Base-by-base conservation (phyloP, 2,797 vertebrate genomes). In the Cichlasoma orientale region DNA sequence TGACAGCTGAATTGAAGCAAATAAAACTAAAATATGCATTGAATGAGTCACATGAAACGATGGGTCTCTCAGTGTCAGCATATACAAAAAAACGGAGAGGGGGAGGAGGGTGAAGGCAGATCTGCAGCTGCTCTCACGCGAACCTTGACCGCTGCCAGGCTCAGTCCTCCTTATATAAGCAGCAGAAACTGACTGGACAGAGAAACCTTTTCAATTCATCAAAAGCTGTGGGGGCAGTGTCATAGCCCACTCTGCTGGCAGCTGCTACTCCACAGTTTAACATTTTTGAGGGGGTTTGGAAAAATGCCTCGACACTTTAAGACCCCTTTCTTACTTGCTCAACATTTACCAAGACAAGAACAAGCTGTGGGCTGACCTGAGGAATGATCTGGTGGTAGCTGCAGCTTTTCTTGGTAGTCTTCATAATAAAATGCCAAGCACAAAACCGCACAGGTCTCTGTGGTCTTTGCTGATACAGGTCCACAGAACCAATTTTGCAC, bases 31-130 rank as follows among this genome's bases (percentile, higher is more conserved):
- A 16, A 66, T 6, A 2, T 12, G 23, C 23, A 47, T 89, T 77
- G 79, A 90, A 89, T 88, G 88, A 91, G 89, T 94, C 91, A 89
- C 87, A 82, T 87, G 80, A 50, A 68, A 82, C 76, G 85, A 85
- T 59, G 87, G 89, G 88, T 90, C 83, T 83, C 21, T 83, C 14
- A 75, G 80, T 88, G 88, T 93, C 87, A 87, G 81, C 78, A 82
- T 83, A 82, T 80, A 90, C 82, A 89, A 83, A 92, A 88, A 90
- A 5, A 74, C 29, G 58, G 50, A 29, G 38, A 27, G 56, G n/a
- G 38, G 55, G 16, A 56, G 57, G 19, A 75, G 72, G 63, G 14
- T 55, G 44, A 18, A 74, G 71, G 74, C 68, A 73, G 80, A 82
- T 75, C 71, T 88, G 81, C 77, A 80, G 84, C 77, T 80, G 80